Evolutionary conservation across 2,888 invertebrate species (phyloP), one percentile per base, ranked within the genome.

Genomic region (Arge pagana): DNA sequence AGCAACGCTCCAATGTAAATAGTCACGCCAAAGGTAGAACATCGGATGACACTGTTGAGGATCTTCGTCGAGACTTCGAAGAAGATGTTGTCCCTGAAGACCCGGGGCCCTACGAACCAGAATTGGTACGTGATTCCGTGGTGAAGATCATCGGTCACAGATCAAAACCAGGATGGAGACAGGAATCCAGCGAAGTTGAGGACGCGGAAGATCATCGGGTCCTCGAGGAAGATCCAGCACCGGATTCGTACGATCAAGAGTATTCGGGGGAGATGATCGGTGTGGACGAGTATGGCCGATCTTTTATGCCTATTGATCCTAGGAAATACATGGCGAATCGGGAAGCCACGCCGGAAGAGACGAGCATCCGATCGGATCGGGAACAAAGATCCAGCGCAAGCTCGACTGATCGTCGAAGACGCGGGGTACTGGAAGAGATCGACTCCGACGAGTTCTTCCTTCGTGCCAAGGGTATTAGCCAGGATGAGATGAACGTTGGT

Each of bases 401-500:
- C 58, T 85, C 85, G 0, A 76, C 77, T 21, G 82, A 81, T 36
- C 67, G 79, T 23, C 74, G 80, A 18, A 78, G 84, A 43, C 82
- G 81, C 43, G 86, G 86, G 0, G 87, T 90, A 3, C 83, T 93
- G 66, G 92, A 92, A 78, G 90, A 92, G 79, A 89, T 92, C 60
- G 87, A 91, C 70, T 89, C 90, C 35, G 92, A 93, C 75, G 91
- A 93, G 78, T 93, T 92, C 79, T 90, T 91, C 73, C 80, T 92
- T 55, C 83, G 91, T 61, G 88, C 88, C 75, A 86, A 89, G 71
- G 91, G 90, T 56, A 86, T 90, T 68, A 90, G 90, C 58, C 86
- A 87, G 67, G 90, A 90, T 76, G 87, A 90, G 78, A 88, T 90
- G 70, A 87, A 88, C 75, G 82, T 90, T 53, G 87, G 89, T 54